Base-by-base conservation (phyloP, 2,888 invertebrate species). In the Zele albiditarsus region DNA sequence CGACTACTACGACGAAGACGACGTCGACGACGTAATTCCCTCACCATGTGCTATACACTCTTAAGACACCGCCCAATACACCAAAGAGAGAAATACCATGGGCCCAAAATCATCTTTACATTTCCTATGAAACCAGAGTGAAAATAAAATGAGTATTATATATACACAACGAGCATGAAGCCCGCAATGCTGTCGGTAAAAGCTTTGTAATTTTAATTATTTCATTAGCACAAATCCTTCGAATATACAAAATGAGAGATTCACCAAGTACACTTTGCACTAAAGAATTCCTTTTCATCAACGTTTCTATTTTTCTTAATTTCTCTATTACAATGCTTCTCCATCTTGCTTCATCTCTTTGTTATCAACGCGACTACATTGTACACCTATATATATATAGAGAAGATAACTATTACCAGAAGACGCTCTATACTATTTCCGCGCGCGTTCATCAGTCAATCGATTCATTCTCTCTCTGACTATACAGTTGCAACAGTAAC, bases 141-240 rank as follows among this genome's bases (percentile, higher is more conserved):
- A 68, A 71, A 71, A 71, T 42, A 71, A 74, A 71, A 27, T 38
- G 53, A 67, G 20, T 8, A 57, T 16, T 60, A 53, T 53, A 53
- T 53, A 53, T 20, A 53, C 53, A 53, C 53, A 2, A 20, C 38
- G 60, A 23, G 42, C 38, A 63, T 28, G 53, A 74, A 69, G 53
- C 58, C 38, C 38, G 38, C 67, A 46, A 74, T 76, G 57, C 71
- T 70, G 67, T 68, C 49, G 65, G 4, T 53, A 58, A 62, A 72
- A 80, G 79, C 80, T 82, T 81, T 82, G 81, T 80, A 82, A 82
- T 83, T 84, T 81, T 80, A 81, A 83, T 82, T 80, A 82, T 81
- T 84, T 83, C 82, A 83, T 84, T 83, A 81, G 79, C 71, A 78
- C 66, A 80, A 83, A 80, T 82, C 81, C 80, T 79, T 78, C 76